Conservation (phyloP, 2,113 vertebrate genomes). For the Aspiorhynchus laticeps region DNA sequence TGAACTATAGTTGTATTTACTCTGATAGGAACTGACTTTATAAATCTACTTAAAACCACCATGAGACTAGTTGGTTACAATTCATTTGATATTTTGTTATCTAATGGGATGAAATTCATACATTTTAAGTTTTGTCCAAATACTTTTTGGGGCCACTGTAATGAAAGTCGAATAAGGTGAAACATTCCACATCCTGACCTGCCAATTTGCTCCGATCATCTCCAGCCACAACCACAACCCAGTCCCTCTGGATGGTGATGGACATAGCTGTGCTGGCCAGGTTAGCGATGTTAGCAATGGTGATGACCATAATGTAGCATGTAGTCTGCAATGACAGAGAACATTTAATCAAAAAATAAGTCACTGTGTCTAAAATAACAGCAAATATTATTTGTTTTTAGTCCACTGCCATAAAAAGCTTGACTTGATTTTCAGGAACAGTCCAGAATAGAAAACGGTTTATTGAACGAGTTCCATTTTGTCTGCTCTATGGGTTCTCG, state of each 20-base stretch:
- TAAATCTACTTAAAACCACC: background rate
- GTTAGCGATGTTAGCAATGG: conserved; percentile 95
- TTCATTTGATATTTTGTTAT: background rate
- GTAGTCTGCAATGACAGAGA: conserved; percentile 77
- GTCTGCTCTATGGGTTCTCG: background rate
- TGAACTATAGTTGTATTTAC: background rate
- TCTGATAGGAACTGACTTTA: background rate
- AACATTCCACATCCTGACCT: conserved; percentile 77
- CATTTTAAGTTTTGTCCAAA: background rate
- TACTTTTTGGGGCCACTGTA: background rate
- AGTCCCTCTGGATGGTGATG: conserved; percentile 97
- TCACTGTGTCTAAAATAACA: background rate
- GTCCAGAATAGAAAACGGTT: background rate
- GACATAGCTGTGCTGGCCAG: conserved; percentile 94
- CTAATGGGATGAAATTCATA: background rate
- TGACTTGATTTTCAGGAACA: background rate
- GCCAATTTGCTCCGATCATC: conserved; percentile 92
- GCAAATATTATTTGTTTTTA: background rate
- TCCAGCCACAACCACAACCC: conserved; percentile 97
- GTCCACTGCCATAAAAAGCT: background rate
- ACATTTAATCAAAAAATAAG: background rate
- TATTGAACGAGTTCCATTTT: background rate
- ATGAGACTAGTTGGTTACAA: background rate
- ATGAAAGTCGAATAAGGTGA: conserved; percentile 43
- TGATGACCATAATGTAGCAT: conserved; percentile 96